Conservation (phyloP, 2,797 vertebrate genomes). For the Iguana delicatissima region DNA sequence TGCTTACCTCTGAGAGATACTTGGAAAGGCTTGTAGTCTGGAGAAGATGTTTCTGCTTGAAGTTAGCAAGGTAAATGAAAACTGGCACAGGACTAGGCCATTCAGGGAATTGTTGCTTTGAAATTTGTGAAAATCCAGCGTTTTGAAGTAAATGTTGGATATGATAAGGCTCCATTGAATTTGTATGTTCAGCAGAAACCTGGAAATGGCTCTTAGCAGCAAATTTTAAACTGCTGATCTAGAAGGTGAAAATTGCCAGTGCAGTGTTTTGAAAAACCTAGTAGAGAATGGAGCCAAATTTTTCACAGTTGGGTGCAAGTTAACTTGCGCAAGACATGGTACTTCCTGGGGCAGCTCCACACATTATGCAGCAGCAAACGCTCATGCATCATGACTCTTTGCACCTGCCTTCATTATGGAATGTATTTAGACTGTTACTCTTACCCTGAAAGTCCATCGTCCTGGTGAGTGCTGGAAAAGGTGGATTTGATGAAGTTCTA, state of each 20-base stretch:
- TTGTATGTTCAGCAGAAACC: constrained; percentile 18
- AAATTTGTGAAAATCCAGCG: constrained; percentile 8
- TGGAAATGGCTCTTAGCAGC: background rate
- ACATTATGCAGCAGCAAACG: background rate
- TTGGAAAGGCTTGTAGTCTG: background rate
- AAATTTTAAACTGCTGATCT: constrained; percentile 37
- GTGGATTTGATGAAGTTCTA: too few species aligned
- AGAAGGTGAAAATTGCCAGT: constrained; percentile 1
- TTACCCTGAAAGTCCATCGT: too few species aligned
- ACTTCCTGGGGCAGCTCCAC: background rate
- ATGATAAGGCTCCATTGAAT: constrained; percentile 23
- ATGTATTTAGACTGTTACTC: background rate
- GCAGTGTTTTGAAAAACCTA: background rate
- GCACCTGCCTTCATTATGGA: background rate
- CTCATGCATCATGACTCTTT: background rate
- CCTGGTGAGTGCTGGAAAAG: too few species aligned
- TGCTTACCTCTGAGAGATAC: background rate
- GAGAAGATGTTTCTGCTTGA: background rate
- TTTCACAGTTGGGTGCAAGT: constrained; percentile 21
- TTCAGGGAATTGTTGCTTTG: constrained; percentile 15
- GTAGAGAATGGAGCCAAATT: background rate
- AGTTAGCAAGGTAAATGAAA: constrained; percentile 34
- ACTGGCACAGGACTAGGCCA: constrained; percentile 16
- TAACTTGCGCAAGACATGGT: accelerated
- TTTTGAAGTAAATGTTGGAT: constrained; percentile 26